Evolutionary conservation across 2,113 vertebrate genomes (phyloP).

Genomic region (Pithys albifrons): DNA sequence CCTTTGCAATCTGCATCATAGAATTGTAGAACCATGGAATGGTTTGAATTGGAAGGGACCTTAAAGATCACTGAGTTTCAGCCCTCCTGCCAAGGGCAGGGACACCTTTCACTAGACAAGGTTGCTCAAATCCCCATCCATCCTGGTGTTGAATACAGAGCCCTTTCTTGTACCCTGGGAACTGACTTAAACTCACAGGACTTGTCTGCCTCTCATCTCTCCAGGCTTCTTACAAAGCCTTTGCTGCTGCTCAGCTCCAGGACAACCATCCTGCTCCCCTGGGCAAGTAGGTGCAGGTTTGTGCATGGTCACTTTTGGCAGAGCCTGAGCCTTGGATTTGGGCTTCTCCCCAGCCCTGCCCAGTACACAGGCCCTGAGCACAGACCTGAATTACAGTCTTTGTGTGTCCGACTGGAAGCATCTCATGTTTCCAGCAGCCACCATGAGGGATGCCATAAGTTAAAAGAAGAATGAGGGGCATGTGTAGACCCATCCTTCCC

Average conservation of each 20-base stretch:
- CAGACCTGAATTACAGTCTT: background rate
- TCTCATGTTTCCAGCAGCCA: background rate
- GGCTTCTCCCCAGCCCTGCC: background rate
- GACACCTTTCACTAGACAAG: background rate
- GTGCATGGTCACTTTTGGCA: background rate
- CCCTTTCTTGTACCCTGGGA: background rate
- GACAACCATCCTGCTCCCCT: accelerated
- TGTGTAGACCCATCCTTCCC: background rate
- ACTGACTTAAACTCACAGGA: background rate
- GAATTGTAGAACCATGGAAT: background rate
- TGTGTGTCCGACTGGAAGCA: background rate
- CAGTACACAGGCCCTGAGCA: background rate
- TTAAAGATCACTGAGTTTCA: background rate
- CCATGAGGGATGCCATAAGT: background rate
- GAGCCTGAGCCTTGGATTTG: background rate
- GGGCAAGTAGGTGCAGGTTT: background rate
- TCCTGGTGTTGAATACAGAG: background rate
- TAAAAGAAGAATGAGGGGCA: background rate
- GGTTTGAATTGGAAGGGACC: background rate
- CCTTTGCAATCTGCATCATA: accelerated
- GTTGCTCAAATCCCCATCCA: background rate
- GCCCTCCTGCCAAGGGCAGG: background rate
- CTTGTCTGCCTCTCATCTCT: background rate
- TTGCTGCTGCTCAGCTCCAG: background rate
- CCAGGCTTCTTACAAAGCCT: background rate